phyloP scores from a whole-genome alignment of 2,797 vertebrate genomes.

The Oceanodroma leucorhoa region DNA sequence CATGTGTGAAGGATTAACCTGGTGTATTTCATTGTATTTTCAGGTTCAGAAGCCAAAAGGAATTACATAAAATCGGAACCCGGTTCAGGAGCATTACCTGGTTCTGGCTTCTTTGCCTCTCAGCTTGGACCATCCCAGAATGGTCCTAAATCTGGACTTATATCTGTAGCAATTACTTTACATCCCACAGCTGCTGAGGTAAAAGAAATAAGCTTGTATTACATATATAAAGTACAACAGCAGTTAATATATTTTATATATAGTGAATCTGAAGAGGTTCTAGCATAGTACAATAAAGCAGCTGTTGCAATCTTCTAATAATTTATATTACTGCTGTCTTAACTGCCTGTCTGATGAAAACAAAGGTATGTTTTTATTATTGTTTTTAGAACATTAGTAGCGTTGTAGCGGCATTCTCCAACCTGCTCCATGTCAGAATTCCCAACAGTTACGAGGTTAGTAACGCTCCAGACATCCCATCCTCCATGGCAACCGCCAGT shows the following conservation, averaged over 20 bases:
- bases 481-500: constrained; percentile 67
- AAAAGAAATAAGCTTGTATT: constrained; percentile 38
- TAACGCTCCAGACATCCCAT: constrained; percentile 83
- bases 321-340: not conserved
- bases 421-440: constrained; percentile 93
- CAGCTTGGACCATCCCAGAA: constrained; percentile 84
- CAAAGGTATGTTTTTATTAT: not conserved
- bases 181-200: constrained; percentile 96
- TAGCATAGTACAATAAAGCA: not conserved
- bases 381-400: constrained; percentile 90
- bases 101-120: constrained; percentile 83
- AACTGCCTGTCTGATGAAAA: not conserved
- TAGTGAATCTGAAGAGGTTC: not conserved
- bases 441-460: constrained; percentile 98
- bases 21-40: not conserved
- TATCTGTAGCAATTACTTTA: constrained; percentile 96
- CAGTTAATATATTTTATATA: not conserved
- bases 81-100: constrained; percentile 69
- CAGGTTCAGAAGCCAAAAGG: constrained; percentile 87
- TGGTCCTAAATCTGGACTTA: constrained; percentile 89
- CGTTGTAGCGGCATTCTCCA: constrained; percentile 94
- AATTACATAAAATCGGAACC: constrained; percentile 92
- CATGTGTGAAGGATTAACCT: not conserved
- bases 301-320: not conserved
- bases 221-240: not conserved